Conservation (phyloP, 2,113 vertebrate species). For the Phylloscopus whistleri region DNA sequence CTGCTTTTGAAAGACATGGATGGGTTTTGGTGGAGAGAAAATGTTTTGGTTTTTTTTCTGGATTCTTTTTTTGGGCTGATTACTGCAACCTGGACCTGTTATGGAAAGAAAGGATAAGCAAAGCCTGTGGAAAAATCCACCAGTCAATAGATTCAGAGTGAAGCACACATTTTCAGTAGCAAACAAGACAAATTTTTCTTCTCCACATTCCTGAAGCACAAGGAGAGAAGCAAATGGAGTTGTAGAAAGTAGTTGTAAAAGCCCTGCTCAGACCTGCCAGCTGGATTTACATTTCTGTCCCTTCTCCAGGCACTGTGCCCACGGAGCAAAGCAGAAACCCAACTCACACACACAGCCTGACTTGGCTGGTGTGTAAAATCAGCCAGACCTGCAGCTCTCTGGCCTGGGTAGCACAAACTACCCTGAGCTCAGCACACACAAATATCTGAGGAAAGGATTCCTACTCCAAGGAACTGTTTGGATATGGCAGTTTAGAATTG, state of each 20-base stretch:
- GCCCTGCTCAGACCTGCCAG: background rate
- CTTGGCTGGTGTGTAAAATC: background rate
- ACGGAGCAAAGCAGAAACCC: background rate
- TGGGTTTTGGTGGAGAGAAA: background rate
- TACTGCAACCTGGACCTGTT: background rate
- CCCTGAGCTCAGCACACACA: background rate
- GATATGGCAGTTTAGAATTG: background rate
- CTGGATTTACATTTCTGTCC: background rate
- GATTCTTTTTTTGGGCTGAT: background rate
- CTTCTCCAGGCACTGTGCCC: background rate
- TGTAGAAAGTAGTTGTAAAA: background rate
- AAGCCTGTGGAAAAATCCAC: background rate
- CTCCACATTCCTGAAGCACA: background rate
- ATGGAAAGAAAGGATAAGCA: background rate
- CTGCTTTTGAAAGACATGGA: background rate
- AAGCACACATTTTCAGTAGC: accelerated
- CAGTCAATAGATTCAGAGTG: background rate
- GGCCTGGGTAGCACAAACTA: background rate
- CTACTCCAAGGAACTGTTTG: background rate
- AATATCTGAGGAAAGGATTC: background rate
- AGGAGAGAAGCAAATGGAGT: background rate
- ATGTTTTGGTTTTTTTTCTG: accelerated
- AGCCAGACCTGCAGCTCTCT: background rate
- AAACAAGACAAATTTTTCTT: background rate
- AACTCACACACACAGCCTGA: background rate